Conservation (phyloP, 2,113 vertebrate genomes). For the Myxocyprinus asiaticus region DNA sequence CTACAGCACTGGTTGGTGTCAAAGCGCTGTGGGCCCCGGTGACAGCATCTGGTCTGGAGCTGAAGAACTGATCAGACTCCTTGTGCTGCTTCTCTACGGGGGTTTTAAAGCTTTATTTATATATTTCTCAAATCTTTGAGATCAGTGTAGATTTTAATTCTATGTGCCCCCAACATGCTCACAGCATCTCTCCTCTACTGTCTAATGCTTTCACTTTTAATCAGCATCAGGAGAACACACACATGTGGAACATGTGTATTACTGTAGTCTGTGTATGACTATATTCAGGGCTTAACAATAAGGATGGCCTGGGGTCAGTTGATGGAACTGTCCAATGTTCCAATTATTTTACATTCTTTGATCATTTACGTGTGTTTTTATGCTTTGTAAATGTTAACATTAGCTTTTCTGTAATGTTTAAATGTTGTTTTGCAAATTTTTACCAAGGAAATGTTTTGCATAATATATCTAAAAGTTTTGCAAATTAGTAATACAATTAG, state of each 20-base stretch:
- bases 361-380: too few species aligned
- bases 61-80: constrained; percentile 41
- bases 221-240: constrained; percentile 30
- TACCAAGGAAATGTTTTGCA: too few species aligned
- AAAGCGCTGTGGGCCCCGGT: constrained; percentile 15
- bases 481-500: too few species aligned
- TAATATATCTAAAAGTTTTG: too few species aligned
- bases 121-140: constrained; percentile 44
- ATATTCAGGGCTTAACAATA: not conserved
- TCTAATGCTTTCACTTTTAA: constrained; percentile 32
- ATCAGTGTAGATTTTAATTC: constrained; percentile 48
- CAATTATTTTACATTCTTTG: too few species aligned
- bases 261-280: not conserved
- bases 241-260: not conserved
- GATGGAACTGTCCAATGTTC: too few species aligned
- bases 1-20: constrained; percentile 28
- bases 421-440: too few species aligned
- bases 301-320: too few species aligned
- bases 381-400: too few species aligned
- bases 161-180: constrained; percentile 22
- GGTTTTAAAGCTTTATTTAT: constrained; percentile 42
- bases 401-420: too few species aligned
- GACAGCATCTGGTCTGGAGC: constrained; percentile 43
- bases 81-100: constrained; percentile 22
- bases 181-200: not conserved